These are phyloP conservation scores for Sialia sialis DNA, from an alignment of 2,113 vertebrate species.

Conservation along the genomic window DNA sequence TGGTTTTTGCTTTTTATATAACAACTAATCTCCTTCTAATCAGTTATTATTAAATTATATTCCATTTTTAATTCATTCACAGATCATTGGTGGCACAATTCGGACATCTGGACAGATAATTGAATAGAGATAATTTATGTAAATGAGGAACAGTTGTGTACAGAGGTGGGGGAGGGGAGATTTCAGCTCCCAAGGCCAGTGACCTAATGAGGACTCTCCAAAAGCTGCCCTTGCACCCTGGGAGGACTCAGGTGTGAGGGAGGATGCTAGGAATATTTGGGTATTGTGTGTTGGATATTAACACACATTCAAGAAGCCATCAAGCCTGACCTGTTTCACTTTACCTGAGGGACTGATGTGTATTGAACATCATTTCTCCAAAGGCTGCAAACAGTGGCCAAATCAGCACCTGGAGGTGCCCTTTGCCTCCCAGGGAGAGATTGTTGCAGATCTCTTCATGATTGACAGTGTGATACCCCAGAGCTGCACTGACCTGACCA, in stretches of 20 bases:
- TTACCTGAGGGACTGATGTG: background rate
- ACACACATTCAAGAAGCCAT: background rate
- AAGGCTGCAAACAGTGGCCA: background rate
- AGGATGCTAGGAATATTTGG: background rate
- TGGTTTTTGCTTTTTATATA: conserved; percentile 84
- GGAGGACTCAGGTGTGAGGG: conserved; percentile 1
- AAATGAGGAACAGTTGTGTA: conserved; percentile 87
- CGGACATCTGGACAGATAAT: conserved; percentile 96
- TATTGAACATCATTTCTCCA: background rate
- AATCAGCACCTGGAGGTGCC: background rate
- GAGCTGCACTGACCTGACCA: fast-evolving
- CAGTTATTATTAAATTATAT: conserved; percentile 92
- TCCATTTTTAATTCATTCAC: conserved; percentile 84
- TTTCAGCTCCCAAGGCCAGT: background rate
- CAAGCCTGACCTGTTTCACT: background rate
- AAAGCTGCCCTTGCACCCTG: background rate
- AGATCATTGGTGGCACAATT: conserved; percentile 86
- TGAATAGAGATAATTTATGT: conserved; percentile 90
- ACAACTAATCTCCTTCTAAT: conserved; percentile 88
- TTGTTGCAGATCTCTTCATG: background rate
- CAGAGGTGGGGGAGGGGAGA: conserved; percentile 69
- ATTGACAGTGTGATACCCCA: background rate
- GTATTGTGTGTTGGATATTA: background rate
- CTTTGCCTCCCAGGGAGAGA: background rate
- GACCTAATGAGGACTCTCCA: conserved; percentile 58